Evolutionary conservation across 2,888 invertebrate genomes (phyloP).

Genomic region (Candidula unifasciata): DNA sequence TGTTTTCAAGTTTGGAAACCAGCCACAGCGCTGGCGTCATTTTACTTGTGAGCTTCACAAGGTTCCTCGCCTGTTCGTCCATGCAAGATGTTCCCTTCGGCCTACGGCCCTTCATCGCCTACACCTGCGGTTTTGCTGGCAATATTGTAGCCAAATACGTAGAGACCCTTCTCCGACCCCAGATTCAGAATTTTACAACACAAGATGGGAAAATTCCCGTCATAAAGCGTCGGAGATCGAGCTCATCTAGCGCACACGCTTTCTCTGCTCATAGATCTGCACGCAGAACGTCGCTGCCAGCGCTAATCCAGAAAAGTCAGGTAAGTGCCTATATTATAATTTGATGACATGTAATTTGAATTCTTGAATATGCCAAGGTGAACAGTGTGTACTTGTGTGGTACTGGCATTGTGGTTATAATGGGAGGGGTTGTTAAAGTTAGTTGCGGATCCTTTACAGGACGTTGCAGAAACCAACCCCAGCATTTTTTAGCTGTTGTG

Average conservation of each 20-base stretch:
- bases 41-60: slow-evolving; percentile 71
- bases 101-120: slow-evolving; percentile 73
- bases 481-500: no score
- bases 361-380: no score
- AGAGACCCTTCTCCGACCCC: slow-evolving; percentile 75
- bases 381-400: no score
- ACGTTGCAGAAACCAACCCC: no score
- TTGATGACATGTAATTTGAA: no score
- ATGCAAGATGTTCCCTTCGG: slow-evolving; percentile 70
- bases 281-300: slow-evolving; percentile 77
- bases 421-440: no score
- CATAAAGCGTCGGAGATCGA: slow-evolving; percentile 74
- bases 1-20: slow-evolving; percentile 75
- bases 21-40: slow-evolving; percentile 72
- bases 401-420: no score
- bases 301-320: slow-evolving; percentile 76
- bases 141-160: slow-evolving; percentile 76
- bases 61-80: slow-evolving; percentile 74
- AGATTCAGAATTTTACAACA: slow-evolving; percentile 71
- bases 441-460: no score
- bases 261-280: slow-evolving; percentile 71
- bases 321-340: slow-evolving; percentile 54
- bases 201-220: slow-evolving; percentile 76
- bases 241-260: slow-evolving; percentile 72
- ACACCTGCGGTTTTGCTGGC: slow-evolving; percentile 74